Percentiles rank a stretch among this genome's conserved stretches.
phyloP scores from a whole-genome alignment of 1,140 invertebrate genomes.

The Zophobas morio region DNA sequence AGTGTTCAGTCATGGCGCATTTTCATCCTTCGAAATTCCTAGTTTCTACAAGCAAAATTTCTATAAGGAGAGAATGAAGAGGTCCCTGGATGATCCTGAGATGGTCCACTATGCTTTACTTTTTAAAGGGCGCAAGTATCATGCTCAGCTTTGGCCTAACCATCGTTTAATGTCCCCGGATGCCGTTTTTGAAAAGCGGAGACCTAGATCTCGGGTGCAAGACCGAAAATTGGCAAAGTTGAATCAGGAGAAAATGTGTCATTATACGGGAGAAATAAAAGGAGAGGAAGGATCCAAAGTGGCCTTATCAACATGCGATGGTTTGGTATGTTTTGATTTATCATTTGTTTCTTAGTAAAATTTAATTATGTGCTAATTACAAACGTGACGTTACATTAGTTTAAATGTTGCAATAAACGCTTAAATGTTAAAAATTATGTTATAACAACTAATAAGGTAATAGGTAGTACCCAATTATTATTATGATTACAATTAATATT shows the following conservation, averaged over 20 bases:
- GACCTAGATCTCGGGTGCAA: conserved; percentile 55
- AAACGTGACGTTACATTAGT: neutral
- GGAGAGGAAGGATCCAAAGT: conserved; percentile 70
- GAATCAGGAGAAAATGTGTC: conserved; percentile 68
- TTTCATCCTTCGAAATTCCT: conserved; percentile 68
- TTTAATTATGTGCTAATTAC: neutral
- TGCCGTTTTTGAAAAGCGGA: conserved; percentile 71
- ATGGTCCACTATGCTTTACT: conserved; percentile 71
- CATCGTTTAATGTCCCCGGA: conserved; percentile 71
- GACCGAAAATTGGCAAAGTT: conserved; percentile 54
- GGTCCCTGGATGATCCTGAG: conserved; percentile 56
- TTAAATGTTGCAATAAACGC: neutral
- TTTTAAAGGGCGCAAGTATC: conserved; percentile 68
- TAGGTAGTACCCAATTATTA: no score
- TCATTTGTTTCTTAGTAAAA: conserved; percentile 10
- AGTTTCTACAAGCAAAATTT: conserved; percentile 67
- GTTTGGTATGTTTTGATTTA: conserved; percentile 71
- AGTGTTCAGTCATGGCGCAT: conserved; percentile 68
- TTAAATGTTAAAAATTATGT: no score
- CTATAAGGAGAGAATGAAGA: conserved; percentile 57
- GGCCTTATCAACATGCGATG: conserved; percentile 75
- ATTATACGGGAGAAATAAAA: conserved; percentile 71
- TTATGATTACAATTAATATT: no score
- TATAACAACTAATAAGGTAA: no score
- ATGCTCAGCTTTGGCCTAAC: conserved; percentile 72